A percentile compares a stretch with the other conserved stretches of the same genome.
These are phyloP conservation scores for Phrixothrix hirtus DNA, from an alignment of 2,888 invertebrate genomes.

Conservation along the genomic window DNA sequence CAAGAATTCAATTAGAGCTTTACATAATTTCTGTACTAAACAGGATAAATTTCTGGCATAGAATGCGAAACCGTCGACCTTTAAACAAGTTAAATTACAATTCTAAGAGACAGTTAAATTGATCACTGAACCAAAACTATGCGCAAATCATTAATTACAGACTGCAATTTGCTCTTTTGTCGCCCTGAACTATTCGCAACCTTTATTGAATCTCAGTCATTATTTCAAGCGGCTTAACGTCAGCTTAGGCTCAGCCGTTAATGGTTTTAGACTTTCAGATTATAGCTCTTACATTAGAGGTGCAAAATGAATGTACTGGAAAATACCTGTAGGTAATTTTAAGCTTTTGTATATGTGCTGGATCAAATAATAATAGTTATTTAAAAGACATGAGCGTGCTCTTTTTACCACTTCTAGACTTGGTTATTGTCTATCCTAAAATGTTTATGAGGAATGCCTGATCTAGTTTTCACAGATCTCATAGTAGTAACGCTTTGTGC, in stretches of 20 bases:
- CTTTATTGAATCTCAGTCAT: slow-evolving; percentile 48
- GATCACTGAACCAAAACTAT: slow-evolving; percentile 51
- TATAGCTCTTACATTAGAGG: slow-evolving; percentile 27
- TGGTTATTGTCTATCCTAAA: too few relatives aligned
- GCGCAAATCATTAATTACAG: slow-evolving; percentile 51
- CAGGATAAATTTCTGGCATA: slow-evolving; percentile 16
- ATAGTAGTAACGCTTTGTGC: too few relatives aligned
- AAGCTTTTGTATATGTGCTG: slow-evolving; percentile 12
- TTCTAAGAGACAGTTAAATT: slow-evolving; percentile 48
- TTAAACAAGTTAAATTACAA: slow-evolving; percentile 47
- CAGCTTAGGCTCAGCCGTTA: slow-evolving; percentile 38
- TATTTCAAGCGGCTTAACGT: slow-evolving; percentile 44
- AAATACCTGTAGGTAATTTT: slow-evolving; percentile 25
- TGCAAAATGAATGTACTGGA: slow-evolving; percentile 27
- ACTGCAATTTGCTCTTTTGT: slow-evolving; percentile 50
- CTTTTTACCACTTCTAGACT: too few relatives aligned
- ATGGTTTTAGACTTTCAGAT: slow-evolving; percentile 31
- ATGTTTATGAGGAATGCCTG: too few relatives aligned
- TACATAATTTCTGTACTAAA: slow-evolving; percentile 11
- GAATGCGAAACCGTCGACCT: slow-evolving; percentile 22
- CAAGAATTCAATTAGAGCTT: slow-evolving; percentile 3
- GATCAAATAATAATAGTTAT: too few relatives aligned
- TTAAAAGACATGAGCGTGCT: too few relatives aligned
- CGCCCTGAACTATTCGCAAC: slow-evolving; percentile 44
- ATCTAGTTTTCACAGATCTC: too few relatives aligned